These are phyloP conservation scores for Zoanthus solanderi DNA, from an alignment of 92 coral and sea anemone species.

Conservation along the genomic window DNA sequence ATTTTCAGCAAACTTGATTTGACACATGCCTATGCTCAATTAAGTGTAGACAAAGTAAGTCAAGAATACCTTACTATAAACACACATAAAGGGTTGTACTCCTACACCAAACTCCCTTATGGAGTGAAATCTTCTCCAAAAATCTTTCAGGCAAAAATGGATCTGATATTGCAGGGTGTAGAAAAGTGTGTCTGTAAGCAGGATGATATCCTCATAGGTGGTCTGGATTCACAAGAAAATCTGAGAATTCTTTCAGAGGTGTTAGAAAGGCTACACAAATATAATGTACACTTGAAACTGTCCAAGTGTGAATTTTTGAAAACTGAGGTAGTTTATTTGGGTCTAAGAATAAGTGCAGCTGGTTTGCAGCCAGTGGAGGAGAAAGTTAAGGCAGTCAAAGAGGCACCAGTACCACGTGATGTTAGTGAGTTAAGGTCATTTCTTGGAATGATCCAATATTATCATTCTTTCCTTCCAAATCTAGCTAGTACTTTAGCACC, in stretches of 20 bases:
- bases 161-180: slow-evolving; percentile 54
- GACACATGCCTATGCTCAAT: slow-evolving; percentile 65
- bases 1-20: slow-evolving; percentile 64
- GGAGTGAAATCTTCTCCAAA: slow-evolving; percentile 59
- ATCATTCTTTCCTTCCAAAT: slow-evolving; percentile 62
- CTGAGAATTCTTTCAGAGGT: slow-evolving; percentile 51
- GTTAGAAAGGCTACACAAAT: slow-evolving; percentile 39
- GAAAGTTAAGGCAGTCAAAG: slow-evolving; percentile 62
- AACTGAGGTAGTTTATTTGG: slow-evolving; percentile 68
- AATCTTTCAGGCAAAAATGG: slow-evolving; percentile 61
- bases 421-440: slow-evolving; percentile 68
- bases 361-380: slow-evolving; percentile 76
- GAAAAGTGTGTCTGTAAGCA: slow-evolving; percentile 62
- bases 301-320: slow-evolving; percentile 65
- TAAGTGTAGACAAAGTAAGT: slow-evolving; percentile 48
- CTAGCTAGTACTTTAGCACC: slow-evolving; percentile 67
- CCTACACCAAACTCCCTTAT: slow-evolving; percentile 62
- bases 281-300: slow-evolving; percentile 41
- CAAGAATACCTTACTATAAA: slow-evolving; percentile 52
- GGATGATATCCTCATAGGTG: slow-evolving; percentile 52
- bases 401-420: slow-evolving; percentile 67
- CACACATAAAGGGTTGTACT: slow-evolving; percentile 48
- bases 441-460: slow-evolving; percentile 69
- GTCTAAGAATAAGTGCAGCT: slow-evolving; percentile 58
- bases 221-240: slow-evolving; percentile 43